phyloP scores from a whole-genome alignment of 2,888 invertebrate genomes.

The Podotricha telesiphe region DNA sequence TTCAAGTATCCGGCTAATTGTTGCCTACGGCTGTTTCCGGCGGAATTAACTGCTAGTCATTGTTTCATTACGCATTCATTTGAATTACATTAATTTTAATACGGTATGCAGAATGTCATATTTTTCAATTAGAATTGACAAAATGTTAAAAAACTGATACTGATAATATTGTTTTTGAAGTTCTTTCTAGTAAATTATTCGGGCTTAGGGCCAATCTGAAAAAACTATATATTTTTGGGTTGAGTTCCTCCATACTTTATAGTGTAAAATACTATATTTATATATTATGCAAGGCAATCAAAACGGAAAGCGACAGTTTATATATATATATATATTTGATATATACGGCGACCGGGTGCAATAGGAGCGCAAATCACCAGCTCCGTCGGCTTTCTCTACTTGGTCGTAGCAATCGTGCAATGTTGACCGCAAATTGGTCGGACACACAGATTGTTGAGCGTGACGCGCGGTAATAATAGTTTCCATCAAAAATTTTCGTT shows the following conservation, averaged over 20 bases:
- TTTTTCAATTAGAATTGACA: not conserved
- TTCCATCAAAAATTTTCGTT: slow-evolving; percentile 61
- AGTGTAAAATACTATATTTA: too few relatives aligned
- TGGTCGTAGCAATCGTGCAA: slow-evolving; percentile 42
- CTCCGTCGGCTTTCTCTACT: slow-evolving; percentile 39
- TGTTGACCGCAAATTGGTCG: slow-evolving; percentile 45
- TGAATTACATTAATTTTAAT: slow-evolving; percentile 20
- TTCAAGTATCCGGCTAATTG: slow-evolving; percentile 52
- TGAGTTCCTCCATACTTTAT: too few relatives aligned
- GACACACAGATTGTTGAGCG: slow-evolving; percentile 48
- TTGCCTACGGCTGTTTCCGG: slow-evolving; percentile 53
- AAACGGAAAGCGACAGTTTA: not conserved
- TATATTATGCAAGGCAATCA: too few relatives aligned
- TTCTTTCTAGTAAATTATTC: too few relatives aligned
- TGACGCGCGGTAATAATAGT: slow-evolving; percentile 57
- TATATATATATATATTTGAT: not conserved
- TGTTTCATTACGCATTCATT: slow-evolving; percentile 36
- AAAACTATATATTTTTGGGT: too few relatives aligned
- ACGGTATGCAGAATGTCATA: not conserved
- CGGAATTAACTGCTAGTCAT: slow-evolving; percentile 45
- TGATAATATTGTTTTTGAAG: not conserved
- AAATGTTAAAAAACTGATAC: not conserved
- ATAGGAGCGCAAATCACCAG: slow-evolving; percentile 25
- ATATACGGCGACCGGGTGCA: slow-evolving; percentile 7
- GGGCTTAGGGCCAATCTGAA: too few relatives aligned